phyloP scores from a whole-genome alignment of 2,113 vertebrate genomes.

The Vireo altiloquus region DNA sequence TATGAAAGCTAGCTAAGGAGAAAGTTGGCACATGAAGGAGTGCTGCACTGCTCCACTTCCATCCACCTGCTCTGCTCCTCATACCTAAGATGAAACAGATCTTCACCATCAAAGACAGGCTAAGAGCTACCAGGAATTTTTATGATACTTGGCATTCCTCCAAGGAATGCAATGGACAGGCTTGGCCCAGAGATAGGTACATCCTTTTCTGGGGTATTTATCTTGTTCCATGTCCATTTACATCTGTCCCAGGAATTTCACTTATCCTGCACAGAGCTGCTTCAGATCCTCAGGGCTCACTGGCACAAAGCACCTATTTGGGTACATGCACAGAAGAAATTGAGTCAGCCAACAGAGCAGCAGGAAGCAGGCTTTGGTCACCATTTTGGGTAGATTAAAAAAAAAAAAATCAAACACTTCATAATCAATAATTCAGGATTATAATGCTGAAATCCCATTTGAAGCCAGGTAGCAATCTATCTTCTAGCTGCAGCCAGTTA shows the following conservation, averaged over 20 bases:
- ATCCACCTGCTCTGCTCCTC: background rate
- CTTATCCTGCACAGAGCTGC: background rate
- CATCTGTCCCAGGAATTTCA: background rate
- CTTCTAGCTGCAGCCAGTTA: background rate
- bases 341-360: background rate
- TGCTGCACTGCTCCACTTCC: background rate
- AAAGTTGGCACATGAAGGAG: background rate
- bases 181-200: background rate
- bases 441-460: background rate
- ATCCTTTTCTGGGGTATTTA: background rate
- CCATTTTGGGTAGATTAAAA: background rate
- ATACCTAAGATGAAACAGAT: background rate
- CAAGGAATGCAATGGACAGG: background rate
- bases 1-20: background rate
- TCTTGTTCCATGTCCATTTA: background rate
- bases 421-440: background rate
- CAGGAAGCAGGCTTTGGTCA: background rate
- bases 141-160: background rate
- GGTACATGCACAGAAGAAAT: background rate
- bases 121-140: background rate
- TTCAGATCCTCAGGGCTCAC: background rate
- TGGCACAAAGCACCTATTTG: background rate
- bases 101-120: background rate
- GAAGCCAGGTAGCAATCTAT: background rate
- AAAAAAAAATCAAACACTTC: background rate